A percentile compares a stretch with the other conserved stretches of the same genome.
Evolutionary conservation across 1,140 invertebrate species (phyloP).

Genomic region (Samia ricini): DNA sequence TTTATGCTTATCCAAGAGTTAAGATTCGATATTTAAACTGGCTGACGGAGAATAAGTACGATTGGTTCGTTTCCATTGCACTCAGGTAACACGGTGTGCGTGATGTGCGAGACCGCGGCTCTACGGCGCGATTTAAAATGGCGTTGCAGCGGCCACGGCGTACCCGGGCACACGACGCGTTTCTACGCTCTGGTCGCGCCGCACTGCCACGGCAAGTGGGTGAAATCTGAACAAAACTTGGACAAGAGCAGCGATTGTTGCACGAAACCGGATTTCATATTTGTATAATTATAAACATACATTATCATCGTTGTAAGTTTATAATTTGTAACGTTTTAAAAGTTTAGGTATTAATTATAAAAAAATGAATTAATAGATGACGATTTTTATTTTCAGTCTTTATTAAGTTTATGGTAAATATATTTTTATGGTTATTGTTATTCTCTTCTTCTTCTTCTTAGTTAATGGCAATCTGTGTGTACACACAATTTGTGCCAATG

Average conservation of each 20-base stretch:
- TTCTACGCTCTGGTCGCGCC: conserved; percentile 87
- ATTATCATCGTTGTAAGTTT: neutral
- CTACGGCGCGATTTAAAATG: conserved; percentile 84
- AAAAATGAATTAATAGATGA: neutral
- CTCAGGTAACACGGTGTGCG: conserved; percentile 84
- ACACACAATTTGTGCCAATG: too few relatives aligned
- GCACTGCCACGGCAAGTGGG: conserved; percentile 91
- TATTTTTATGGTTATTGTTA: neutral
- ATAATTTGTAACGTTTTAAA: neutral
- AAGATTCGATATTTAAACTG: too few relatives aligned
- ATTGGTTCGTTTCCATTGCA: neutral
- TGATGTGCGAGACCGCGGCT: conserved; percentile 87
- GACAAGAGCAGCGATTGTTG: conserved; percentile 79
- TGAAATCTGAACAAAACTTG: conserved; percentile 80
- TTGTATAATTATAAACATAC: conserved; percentile 76
- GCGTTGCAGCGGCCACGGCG: conserved; percentile 88
- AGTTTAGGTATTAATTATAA: neutral
- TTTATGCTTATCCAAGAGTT: too few relatives aligned
- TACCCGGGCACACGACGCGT: conserved; percentile 83
- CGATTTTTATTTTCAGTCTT: neutral
- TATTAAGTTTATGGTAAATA: neutral
- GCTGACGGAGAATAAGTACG: neutral
- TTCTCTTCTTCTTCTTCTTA: neutral
- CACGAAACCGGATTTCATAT: conserved; percentile 81
- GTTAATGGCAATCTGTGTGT: too few relatives aligned